Evolutionary conservation across 2,888 invertebrate species (phyloP), one percentile per base, ranked within the genome.

Genomic region (Erpobdella octoculata): DNA sequence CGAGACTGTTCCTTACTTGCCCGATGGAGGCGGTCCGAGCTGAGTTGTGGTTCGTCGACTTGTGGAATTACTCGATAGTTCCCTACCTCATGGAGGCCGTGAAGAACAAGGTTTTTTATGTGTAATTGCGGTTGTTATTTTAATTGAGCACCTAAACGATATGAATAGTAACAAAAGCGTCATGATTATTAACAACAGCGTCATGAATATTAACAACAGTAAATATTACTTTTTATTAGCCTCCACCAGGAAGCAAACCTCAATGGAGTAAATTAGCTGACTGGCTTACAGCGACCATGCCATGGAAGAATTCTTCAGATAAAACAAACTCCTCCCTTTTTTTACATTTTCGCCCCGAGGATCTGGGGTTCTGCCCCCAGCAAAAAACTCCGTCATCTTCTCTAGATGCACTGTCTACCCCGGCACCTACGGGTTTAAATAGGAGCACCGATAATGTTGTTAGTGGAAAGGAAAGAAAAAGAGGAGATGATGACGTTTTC

Each of bases 21-120:
- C 89, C 89, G 0, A 87, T 87, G 84, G 88, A 88, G 87, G 89
- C 80, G 79, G 90, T 82, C 15, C 86, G 86, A 66, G 87, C 88
- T 8, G 87, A 92, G 85, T 92, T 93, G 25, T 98, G 97, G 97
- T 98, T 98, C 83, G 93, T 94, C 1, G 93, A 94, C 83, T 88
- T 97, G 70, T 98, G 97, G 97, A 97, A 98, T 86, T 93, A 94
- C 84, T 93, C 94, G 77, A 88, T 98, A 75, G 91, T 95, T 53
- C 96, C 96, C 28, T 96, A 97, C 85, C 87, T 96, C 75, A 88
- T 93, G 71, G 93, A 95, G 82, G 94, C 95, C 0, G 92, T 94
- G 9, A 88, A 62, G 5, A 62, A 62, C 31, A 65, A 37, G 33
- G 35, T 21, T 21, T 15, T 35, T 4, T 5, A 25, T n/a, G 38